phyloP scores from a whole-genome alignment of 37 sponge, comb jelly and placozoan species.

The Chondrosia reniformis region DNA sequence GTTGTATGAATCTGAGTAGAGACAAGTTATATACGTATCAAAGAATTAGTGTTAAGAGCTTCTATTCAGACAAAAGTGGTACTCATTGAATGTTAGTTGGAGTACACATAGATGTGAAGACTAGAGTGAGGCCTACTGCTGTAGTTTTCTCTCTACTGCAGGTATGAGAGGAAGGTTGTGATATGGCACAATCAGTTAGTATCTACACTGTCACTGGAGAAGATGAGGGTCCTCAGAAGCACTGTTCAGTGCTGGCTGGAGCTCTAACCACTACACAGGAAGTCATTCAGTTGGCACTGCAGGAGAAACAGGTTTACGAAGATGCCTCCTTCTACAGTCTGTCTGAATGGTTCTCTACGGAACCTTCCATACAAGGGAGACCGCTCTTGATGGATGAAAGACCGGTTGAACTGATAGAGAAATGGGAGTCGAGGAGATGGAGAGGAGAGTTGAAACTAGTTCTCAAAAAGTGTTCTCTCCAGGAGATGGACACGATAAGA shows the following conservation, averaged over 20 bases:
- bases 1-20: no score
- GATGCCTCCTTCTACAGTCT: conserved; percentile 61
- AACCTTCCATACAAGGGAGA: conserved; percentile 2
- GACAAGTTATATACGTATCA: no score
- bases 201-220: not conserved
- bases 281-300: conserved; percentile 52
- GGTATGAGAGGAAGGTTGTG: not conserved
- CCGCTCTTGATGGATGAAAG: conserved; percentile 25
- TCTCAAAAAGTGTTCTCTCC: conserved; percentile 30
- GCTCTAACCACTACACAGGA: conserved; percentile 20
- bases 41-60: not conserved
- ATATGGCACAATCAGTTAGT: conserved; percentile 7
- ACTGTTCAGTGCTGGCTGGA: conserved; percentile 18
- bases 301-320: conserved; percentile 60
- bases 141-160: not conserved
- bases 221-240: not conserved
- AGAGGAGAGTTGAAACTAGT: conserved; percentile 2
- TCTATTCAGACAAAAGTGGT: not conserved
- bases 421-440: conserved; percentile 18
- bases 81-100: no score
- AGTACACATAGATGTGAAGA: no score
- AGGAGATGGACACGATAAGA: conserved; percentile 24
- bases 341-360: conserved; percentile 26
- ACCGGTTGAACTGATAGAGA: conserved; percentile 29
- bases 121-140: no score